Percentiles rank a stretch among this genome's conserved stretches.
Evolutionary conservation across 2,888 invertebrate genomes (phyloP).

Genomic region (Cyclophora albipunctata): DNA sequence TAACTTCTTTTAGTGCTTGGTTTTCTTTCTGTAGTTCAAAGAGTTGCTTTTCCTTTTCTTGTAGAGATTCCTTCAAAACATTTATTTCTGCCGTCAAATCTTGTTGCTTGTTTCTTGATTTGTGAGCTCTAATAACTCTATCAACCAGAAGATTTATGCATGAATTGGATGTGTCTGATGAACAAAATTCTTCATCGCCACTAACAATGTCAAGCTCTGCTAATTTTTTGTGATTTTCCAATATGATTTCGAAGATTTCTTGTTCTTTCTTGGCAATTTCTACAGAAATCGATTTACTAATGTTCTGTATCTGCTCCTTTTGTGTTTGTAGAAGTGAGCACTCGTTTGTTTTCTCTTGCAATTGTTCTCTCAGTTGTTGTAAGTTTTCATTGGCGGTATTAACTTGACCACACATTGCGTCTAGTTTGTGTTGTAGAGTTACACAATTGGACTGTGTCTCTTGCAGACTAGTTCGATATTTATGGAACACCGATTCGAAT

Average conservation of each 20-base stretch:
- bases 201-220: constrained; percentile 31
- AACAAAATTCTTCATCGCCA: constrained; percentile 25
- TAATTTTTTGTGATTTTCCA: constrained; percentile 35
- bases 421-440: constrained; percentile 28
- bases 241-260: constrained; percentile 35
- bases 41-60: constrained; percentile 36
- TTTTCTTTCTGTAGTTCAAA: constrained; percentile 23
- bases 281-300: constrained; percentile 51
- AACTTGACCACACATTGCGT: constrained; percentile 33
- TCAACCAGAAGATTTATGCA: constrained; percentile 40
- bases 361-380: constrained; percentile 33
- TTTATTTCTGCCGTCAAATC: constrained; percentile 32
- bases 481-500: constrained; percentile 38
- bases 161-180: constrained; percentile 23
- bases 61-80: constrained; percentile 26
- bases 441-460: constrained; percentile 19
- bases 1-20: constrained; percentile 27
- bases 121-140: constrained; percentile 26
- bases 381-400: constrained; percentile 37
- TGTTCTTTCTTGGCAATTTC: constrained; percentile 51
- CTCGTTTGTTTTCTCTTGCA: constrained; percentile 47
- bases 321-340: constrained; percentile 40
- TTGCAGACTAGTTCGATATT: constrained; percentile 32
- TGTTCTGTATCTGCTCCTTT: constrained; percentile 51
- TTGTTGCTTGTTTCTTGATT: constrained; percentile 9